phyloP scores from a whole-genome alignment of 2,888 invertebrate species.

The Andrena dorsata region DNA sequence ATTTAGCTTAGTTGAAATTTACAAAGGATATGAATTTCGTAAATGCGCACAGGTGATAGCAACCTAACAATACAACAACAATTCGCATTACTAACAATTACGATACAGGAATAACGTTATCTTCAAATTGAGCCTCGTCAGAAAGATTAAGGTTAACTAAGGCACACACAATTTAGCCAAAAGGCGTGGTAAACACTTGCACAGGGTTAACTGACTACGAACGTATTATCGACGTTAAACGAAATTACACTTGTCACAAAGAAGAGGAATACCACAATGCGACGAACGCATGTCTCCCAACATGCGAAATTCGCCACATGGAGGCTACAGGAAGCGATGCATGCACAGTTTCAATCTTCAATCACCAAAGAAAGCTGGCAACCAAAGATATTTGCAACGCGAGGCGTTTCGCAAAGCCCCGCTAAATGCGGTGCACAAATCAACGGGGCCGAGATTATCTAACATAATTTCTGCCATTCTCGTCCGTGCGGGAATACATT shows the following conservation, averaged over 20 bases:
- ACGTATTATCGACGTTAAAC: neutral
- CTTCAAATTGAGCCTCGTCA: neutral
- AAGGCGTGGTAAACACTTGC: neutral
- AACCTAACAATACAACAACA: neutral
- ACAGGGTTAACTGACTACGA: neutral
- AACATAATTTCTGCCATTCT: conserved; percentile 17
- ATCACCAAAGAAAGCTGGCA: neutral
- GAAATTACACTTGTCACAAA: neutral
- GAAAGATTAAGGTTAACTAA: conserved; percentile 44
- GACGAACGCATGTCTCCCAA: neutral
- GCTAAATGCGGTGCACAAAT: conserved; percentile 10
- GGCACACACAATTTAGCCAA: neutral
- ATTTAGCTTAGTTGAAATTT: neutral
- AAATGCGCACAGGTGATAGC: no score
- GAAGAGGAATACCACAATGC: conserved; percentile 16
- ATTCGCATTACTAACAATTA: neutral
- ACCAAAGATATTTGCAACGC: neutral
- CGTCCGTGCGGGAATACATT: neutral
- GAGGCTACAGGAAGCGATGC: conserved; percentile 33
- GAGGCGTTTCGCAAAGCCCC: neutral
- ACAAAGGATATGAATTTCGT: neutral
- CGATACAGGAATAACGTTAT: neutral
- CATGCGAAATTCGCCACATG: conserved; percentile 39
- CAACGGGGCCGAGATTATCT: conserved; percentile 26
- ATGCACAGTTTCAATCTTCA: neutral